Conservation (phyloP, 2,113 vertebrate genomes). For the Microcebus tavaratra region DNA sequence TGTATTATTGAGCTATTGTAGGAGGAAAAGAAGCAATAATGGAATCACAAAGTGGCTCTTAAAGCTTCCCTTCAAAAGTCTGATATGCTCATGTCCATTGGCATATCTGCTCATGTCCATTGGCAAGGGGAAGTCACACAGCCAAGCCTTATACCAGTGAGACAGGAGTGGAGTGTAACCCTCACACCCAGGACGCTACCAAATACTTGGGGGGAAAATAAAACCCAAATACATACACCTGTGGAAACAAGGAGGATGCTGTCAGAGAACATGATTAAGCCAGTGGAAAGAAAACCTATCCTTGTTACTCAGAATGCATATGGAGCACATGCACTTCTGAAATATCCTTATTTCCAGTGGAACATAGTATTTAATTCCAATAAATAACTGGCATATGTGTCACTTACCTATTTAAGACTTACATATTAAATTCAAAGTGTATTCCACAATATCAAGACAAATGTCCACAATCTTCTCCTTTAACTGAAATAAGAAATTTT, state of each 20-base stretch:
- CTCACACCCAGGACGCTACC: background rate
- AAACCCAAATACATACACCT: background rate
- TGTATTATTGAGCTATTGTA: background rate
- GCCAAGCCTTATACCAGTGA: background rate
- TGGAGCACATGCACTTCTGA: background rate
- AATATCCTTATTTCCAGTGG: background rate
- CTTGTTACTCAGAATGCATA: background rate
- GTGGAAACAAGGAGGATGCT: background rate
- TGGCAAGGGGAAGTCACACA: background rate
- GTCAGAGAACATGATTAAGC: background rate
- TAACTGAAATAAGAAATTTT: background rate
- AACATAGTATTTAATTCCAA: background rate
- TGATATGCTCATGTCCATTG: background rate
- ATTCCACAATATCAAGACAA: background rate
- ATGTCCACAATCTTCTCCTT: background rate
- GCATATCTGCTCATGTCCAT: background rate
- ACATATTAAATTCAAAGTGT: background rate
- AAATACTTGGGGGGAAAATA: background rate
- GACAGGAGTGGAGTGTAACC: background rate
- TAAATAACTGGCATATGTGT: background rate
- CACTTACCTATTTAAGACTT: background rate
- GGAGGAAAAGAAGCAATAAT: background rate
- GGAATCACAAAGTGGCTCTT: background rate
- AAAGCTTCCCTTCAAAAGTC: background rate
- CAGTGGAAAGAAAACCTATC: background rate